Evolutionary conservation across 1,140 invertebrate genomes (phyloP).

Genomic region (Eueides isabella): DNA sequence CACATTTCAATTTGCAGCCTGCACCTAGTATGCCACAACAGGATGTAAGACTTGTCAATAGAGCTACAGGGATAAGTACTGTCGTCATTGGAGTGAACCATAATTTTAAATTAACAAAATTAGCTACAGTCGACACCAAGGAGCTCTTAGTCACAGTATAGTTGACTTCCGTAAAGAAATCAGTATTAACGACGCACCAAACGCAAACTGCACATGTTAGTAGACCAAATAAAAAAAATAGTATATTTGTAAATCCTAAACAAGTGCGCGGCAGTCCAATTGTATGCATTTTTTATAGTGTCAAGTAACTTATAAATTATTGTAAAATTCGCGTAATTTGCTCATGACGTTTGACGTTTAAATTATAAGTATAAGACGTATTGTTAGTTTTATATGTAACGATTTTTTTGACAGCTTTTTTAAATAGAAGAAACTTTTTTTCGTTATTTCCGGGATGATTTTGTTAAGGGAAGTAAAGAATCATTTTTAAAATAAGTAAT

Average conservation of each 20-base stretch:
- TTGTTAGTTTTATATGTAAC: neutral
- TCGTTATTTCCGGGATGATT: no score
- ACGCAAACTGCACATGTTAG: conserved; percentile 58
- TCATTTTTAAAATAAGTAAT: no score
- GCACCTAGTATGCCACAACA: conserved; percentile 71
- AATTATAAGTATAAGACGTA: neutral
- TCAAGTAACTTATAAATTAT: conserved; percentile 1
- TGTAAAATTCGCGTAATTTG: neutral
- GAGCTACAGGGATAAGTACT: conserved; percentile 55
- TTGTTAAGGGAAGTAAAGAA: no score
- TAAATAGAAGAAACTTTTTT: no score
- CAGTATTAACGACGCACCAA: conserved; percentile 68
- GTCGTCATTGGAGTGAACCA: conserved; percentile 66
- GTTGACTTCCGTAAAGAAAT: conserved; percentile 70
- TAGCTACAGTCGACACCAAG: conserved; percentile 52
- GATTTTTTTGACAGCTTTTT: no score
- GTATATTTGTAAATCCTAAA: conserved; percentile 68
- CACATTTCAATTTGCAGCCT: conserved; percentile 68
- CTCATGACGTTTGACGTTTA: conserved; percentile 11
- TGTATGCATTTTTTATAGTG: conserved; percentile 63
- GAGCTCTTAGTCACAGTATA: conserved; percentile 64
- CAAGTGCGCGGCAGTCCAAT: conserved; percentile 67
- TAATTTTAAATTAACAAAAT: conserved; percentile 66
- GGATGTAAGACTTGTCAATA: conserved; percentile 62
- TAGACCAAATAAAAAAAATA: conserved; percentile 63